Evolutionary conservation across 2,888 invertebrate species (phyloP).

Genomic region (Tigriopus californicus): DNA sequence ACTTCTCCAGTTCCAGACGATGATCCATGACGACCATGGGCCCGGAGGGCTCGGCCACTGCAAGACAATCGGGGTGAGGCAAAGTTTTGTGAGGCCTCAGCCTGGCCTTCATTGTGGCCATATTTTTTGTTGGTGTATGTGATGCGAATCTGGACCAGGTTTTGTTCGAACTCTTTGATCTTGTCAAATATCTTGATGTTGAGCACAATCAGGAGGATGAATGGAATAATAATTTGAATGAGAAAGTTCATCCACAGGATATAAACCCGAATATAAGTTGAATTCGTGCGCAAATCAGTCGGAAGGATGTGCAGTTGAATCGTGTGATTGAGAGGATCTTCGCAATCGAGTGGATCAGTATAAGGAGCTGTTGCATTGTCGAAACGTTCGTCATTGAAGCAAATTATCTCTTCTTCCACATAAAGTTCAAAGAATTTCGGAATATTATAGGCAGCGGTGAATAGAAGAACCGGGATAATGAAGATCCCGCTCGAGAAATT

Average conservation of each 20-base stretch:
- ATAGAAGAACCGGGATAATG: neutral
- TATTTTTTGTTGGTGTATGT: no score
- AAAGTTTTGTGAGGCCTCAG: no score
- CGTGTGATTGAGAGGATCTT: neutral
- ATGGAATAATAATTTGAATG: neutral
- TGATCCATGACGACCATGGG: no score
- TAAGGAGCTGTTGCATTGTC: neutral
- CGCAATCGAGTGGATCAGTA: neutral
- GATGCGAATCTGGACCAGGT: neutral
- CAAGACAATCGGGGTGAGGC: no score
- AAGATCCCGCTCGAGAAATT: neutral
- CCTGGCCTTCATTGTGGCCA: no score
- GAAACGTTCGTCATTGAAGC: neutral
- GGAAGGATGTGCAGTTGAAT: neutral
- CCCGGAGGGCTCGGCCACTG: no score
- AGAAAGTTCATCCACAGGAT: neutral
- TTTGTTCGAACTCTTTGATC: neutral
- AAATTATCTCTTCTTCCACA: neutral
- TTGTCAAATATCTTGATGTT: neutral
- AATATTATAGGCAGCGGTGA: neutral
- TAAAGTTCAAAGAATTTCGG: slow-evolving; percentile 3
- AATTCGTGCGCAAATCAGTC: neutral
- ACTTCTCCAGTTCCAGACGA: no score
- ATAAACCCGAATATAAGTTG: neutral
- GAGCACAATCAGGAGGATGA: neutral